These are phyloP conservation scores for Rattus rattus DNA, from an alignment of 2,113 vertebrate genomes.

Conservation along the genomic window DNA sequence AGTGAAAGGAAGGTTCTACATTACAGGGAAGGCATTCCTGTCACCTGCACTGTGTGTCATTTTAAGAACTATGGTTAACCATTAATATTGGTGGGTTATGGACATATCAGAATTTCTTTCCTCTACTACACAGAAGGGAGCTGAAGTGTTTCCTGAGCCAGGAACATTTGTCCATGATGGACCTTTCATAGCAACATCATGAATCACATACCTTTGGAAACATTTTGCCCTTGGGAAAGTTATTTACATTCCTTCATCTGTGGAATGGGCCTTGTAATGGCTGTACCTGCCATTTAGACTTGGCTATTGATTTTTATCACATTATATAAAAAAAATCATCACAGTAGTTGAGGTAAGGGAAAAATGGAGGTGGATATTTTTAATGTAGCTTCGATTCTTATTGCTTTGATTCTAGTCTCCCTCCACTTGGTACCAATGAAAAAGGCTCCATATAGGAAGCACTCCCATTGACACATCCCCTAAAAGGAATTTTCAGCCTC, in stretches of 20 bases:
- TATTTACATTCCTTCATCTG: not conserved
- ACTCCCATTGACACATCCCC: not conserved
- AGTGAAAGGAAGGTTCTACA: not conserved
- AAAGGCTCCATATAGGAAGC: rapidly evolving
- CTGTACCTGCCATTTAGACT: not conserved
- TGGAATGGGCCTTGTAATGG: not conserved
- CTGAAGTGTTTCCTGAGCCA: not conserved
- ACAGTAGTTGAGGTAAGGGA: not conserved
- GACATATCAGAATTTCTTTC: not conserved
- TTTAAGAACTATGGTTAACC: not conserved
- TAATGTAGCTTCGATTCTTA: not conserved
- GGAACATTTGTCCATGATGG: rapidly evolving
- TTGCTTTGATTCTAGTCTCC: not conserved
- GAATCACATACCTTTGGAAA: not conserved
- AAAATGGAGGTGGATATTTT: not conserved
- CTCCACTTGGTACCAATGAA: not conserved
- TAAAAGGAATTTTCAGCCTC: not conserved
- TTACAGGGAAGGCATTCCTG: too few relatives aligned
- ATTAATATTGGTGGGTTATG: not conserved
- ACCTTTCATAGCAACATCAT: rapidly evolving
- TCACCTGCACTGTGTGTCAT: too few relatives aligned
- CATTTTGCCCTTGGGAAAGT: not conserved
- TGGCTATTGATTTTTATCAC: not conserved
- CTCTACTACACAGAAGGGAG: not conserved
- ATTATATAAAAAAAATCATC: not conserved